Evolutionary conservation across 1,140 invertebrate genomes (phyloP).

Genomic region (Acromyrmex charruanus): DNA sequence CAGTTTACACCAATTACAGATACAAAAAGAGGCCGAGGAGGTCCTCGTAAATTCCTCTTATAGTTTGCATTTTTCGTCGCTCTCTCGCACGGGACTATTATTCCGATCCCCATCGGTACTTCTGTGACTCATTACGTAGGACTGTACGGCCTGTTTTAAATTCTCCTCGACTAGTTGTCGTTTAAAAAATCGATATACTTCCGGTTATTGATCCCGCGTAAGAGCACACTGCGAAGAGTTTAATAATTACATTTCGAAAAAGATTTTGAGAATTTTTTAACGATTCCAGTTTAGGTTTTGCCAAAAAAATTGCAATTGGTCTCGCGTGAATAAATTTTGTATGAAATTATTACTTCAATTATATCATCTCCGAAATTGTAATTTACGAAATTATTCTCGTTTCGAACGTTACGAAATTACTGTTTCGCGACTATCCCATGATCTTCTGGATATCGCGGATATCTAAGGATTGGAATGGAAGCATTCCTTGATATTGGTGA

Average conservation of each 20-base stretch:
- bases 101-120: conserved; percentile 58
- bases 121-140: conserved; percentile 70
- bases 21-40: conserved; percentile 43
- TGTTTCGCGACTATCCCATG: neutral
- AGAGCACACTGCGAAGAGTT: neutral
- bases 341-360: neutral
- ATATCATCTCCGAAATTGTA: neutral
- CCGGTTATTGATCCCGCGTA: conserved; percentile 33
- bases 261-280: neutral
- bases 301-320: neutral
- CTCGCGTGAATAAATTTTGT: neutral
- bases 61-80: conserved; percentile 72
- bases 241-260: neutral
- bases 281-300: neutral
- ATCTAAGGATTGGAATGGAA: conserved; percentile 18
- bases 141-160: conserved; percentile 62
- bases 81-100: conserved; percentile 62
- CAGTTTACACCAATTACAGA: conserved; percentile 29
- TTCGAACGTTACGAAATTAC: neutral
- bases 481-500: conserved; percentile 49
- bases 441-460: neutral
- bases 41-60: conserved; percentile 51
- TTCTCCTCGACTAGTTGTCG: conserved; percentile 40
- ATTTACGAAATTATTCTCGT: neutral
- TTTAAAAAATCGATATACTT: conserved; percentile 64